These are phyloP conservation scores for Koerneria pararmatus DNA, from an alignment of 2,888 invertebrate genomes.

Conservation along the genomic window DNA sequence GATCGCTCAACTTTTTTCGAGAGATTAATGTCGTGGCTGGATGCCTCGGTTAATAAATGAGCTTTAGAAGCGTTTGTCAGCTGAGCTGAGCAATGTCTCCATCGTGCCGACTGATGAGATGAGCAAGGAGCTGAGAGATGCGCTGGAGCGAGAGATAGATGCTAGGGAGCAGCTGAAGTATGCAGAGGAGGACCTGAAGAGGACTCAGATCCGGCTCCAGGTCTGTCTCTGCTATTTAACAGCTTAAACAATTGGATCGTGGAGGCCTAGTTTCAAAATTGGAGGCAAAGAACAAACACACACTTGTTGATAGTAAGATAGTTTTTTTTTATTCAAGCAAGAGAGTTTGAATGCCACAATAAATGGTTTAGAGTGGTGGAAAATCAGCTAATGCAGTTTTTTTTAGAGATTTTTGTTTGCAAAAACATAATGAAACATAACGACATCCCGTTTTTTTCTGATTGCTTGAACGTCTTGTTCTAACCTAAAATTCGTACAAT, in stretches of 20 bases:
- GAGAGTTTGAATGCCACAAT: too few species aligned
- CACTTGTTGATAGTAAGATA: too few species aligned
- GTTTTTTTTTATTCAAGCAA: too few species aligned
- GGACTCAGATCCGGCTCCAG: conserved; percentile 58
- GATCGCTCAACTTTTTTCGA: too few species aligned
- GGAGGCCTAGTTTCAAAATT: background rate
- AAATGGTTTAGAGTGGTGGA: too few species aligned
- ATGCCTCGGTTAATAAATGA: background rate
- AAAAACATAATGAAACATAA: too few species aligned
- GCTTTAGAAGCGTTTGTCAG: conserved; percentile 42
- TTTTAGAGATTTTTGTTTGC: too few species aligned
- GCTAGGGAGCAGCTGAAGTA: conserved; percentile 86
- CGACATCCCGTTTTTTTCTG: too few species aligned
- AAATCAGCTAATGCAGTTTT: too few species aligned
- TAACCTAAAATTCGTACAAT: too few species aligned
- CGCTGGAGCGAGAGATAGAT: conserved; percentile 86
- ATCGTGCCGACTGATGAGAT: conserved; percentile 29
- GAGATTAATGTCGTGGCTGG: too few species aligned
- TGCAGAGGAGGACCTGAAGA: conserved; percentile 82
- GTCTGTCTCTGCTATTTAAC: conserved; percentile 23
- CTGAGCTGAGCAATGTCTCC: conserved; percentile 36
- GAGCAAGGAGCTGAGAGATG: conserved; percentile 72
- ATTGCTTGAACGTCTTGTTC: too few species aligned
- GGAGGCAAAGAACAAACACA: background rate
- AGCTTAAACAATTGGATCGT: background rate